Conservation (phyloP, 1,140 invertebrate species). For the Drosophila nikananu region DNA sequence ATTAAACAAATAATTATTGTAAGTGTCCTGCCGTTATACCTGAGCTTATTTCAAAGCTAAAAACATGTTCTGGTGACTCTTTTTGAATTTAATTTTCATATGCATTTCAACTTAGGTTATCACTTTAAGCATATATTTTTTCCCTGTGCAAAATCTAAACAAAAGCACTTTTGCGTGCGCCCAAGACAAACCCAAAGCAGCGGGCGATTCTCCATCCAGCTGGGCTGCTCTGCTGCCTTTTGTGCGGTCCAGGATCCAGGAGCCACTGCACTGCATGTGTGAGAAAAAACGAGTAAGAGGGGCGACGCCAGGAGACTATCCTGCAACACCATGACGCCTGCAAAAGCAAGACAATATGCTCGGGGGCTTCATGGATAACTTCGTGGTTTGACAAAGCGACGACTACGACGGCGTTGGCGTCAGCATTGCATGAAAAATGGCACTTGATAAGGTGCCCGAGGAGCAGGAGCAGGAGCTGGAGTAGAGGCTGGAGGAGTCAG, state of each 20-base stretch:
- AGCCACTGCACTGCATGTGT: slow-evolving; percentile 61
- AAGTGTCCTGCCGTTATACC: too few species aligned
- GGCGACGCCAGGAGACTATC: slow-evolving; percentile 14
- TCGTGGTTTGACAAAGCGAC: slow-evolving; percentile 73
- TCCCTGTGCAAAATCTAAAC: slow-evolving; percentile 13
- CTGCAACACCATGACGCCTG: slow-evolving; percentile 11
- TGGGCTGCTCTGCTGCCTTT: slow-evolving; percentile 47
- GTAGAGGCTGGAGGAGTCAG: slow-evolving; percentile 44
- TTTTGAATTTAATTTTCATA: not conserved
- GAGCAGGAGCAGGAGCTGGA: not conserved
- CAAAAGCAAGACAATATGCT: slow-evolving; percentile 63
- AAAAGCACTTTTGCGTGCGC: slow-evolving; percentile 46
- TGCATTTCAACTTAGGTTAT: not conserved
- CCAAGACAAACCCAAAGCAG: slow-evolving; percentile 32
- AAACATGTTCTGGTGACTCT: not conserved
- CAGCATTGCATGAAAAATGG: slow-evolving; percentile 79
- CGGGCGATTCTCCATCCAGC: slow-evolving; percentile 31
- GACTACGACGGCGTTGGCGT: slow-evolving; percentile 46
- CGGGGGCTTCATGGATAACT: slow-evolving; percentile 69
- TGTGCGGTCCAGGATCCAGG: slow-evolving; percentile 44
- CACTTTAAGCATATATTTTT: slow-evolving; percentile 7
- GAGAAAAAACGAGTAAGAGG: slow-evolving; percentile 51
- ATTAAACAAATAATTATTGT: not conserved
- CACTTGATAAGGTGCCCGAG: slow-evolving; percentile 74
- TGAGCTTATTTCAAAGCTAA: not conserved